phyloP scores from a whole-genome alignment of 2,888 invertebrate genomes.

The Lasioglossum zephyrum region DNA sequence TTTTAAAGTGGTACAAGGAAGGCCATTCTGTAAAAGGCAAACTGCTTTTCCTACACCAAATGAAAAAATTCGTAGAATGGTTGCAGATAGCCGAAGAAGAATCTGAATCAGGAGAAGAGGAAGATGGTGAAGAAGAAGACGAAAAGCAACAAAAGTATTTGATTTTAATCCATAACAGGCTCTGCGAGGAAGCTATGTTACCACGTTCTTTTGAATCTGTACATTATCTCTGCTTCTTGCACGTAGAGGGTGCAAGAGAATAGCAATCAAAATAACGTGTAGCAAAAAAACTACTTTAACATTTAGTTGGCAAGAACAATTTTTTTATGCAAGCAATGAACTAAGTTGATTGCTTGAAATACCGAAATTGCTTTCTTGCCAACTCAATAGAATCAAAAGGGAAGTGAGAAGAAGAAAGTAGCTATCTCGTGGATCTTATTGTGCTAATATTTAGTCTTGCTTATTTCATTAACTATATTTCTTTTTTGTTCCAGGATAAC shows the following conservation, averaged over 20 bases:
- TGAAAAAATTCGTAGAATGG: constrained; percentile 99
- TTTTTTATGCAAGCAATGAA: no score
- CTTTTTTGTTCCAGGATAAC: constrained; percentile 55
- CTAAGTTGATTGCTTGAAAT: no score
- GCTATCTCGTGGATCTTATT: background rate
- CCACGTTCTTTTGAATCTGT: background rate
- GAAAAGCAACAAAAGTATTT: constrained; percentile 74
- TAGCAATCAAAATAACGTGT: background rate
- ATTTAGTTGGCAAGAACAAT: no score
- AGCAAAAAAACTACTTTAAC: background rate
- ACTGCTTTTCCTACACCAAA: constrained; percentile 98
- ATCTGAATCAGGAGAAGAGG: constrained; percentile 87
- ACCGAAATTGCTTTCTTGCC: no score
- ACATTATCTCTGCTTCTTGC: background rate
- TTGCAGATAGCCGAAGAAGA: constrained; percentile 98
- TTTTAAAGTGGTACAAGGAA: constrained; percentile 98
- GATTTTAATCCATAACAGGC: background rate
- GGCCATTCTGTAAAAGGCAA: constrained; percentile 97
- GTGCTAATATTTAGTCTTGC: constrained; percentile 4
- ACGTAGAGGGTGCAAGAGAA: background rate
- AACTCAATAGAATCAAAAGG: background rate
- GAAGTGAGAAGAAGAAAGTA: background rate
- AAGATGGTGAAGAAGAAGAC: constrained; percentile 85
- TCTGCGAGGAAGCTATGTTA: background rate
- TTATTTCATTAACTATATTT: constrained; percentile 22